Evolutionary conservation across 2,888 invertebrate genomes (phyloP), one percentile per base, ranked within the genome.

Genomic region (Reticulitermes lucifugus): DNA sequence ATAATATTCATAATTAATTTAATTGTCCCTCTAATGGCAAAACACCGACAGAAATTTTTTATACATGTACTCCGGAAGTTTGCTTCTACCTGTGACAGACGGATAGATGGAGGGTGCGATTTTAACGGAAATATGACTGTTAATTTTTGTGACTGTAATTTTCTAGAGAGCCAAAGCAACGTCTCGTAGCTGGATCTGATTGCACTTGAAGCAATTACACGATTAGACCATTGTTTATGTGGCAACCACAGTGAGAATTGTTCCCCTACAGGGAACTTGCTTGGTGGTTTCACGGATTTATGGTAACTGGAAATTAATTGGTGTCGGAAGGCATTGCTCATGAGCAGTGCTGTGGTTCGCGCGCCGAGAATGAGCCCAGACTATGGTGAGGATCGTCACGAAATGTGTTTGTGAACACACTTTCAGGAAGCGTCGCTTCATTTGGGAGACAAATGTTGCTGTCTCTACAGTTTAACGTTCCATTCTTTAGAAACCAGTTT

Each of bases 251-350:
- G 55, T 46, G 51, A 79, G 46, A 65, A 18, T 25, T n/a, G 79
- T 79, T 79, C 18, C 79, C 43, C 79, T 71, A 22, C 83, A 22
- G 25, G 71, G 4, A 84, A 55, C 60, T 84, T 77, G 84, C 80
- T 71, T 77, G 71, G 84, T 71, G 80, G 73, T 84, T 55, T 46
- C 60, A 80, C 83, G 65, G 65, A 85, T 85, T 85, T 85, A 85
- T 85, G 85, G 79, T 83, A 83, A 83, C 83, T 70, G 77, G 60
- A 79, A 85, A 85, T 85, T 83, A 85, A 85, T 79, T 79, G 70
- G 46, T 83, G 83, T 83, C 83, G 85, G 85, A 85, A 83, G 85
- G 79, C 83, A 83, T 29, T 79, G 79, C 79, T 83, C 77, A 79
- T 29, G 46, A 65, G 5, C 41, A 22, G 75, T 22, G 55, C 55